Conservation (phyloP, 1,140 invertebrate species). For the Batillaria attramentaria region DNA sequence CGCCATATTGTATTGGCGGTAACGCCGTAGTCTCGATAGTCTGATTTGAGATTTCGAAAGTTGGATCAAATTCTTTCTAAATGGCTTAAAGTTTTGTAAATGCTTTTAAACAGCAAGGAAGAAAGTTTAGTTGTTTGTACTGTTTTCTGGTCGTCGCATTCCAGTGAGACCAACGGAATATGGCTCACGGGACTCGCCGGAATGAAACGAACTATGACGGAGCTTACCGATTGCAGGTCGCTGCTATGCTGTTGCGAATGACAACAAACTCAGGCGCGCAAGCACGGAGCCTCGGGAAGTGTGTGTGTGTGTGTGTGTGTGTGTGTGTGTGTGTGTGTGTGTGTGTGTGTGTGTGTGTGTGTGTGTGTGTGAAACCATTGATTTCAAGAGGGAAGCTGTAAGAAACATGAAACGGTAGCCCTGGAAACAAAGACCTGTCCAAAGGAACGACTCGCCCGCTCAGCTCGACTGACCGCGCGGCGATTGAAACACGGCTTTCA, state of each 20-base stretch:
- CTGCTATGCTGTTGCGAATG: slow-evolving; percentile 27
- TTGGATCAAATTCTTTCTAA: not conserved
- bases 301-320: not conserved
- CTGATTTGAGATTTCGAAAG: not conserved
- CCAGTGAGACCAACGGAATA: not conserved
- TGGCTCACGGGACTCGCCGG: not conserved
- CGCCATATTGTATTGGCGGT: slow-evolving; percentile 36
- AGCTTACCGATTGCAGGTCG: no score
- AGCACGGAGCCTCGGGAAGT: not conserved
- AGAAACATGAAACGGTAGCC: no score
- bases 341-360: not conserved
- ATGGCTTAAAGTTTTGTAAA: not conserved
- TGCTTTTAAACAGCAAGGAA: not conserved
- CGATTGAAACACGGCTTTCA: no score
- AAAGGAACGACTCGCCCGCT: no score
- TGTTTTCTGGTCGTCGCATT: not conserved
- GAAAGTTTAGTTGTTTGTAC: not conserved
- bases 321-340: not conserved
- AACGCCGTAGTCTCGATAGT: not conserved
- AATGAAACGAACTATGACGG: not conserved
- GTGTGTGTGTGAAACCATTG: no score
- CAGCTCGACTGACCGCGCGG: no score
- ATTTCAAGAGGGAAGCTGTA: no score
- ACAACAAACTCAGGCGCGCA: slow-evolving; percentile 9
- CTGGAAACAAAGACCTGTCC: no score